Percentiles rank a stretch among this genome's conserved stretches.
phyloP scores from a whole-genome alignment of 2,113 vertebrate genomes.

The Ctenodactylus gundi region DNA sequence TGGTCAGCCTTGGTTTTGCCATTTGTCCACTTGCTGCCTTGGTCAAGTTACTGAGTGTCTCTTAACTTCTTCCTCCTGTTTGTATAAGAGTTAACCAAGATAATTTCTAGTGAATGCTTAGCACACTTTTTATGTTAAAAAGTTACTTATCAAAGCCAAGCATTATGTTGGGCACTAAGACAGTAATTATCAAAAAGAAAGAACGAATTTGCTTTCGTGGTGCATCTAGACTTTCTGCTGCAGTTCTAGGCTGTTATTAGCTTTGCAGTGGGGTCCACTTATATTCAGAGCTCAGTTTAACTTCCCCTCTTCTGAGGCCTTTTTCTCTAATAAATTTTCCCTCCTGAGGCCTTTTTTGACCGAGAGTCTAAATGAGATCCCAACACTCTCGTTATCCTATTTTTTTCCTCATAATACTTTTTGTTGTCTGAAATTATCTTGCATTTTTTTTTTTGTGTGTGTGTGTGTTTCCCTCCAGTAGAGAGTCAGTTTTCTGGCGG shows the following conservation, averaged over 20 bases:
- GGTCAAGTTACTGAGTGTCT: slow-evolving; percentile 9
- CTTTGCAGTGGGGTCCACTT: background rate
- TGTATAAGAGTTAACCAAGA: slow-evolving; percentile 21
- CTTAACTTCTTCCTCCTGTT: slow-evolving; percentile 8
- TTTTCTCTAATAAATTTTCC: background rate
- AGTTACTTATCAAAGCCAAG: slow-evolving; percentile 33
- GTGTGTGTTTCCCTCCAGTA: background rate
- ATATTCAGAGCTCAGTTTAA: slow-evolving; percentile 3
- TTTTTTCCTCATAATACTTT: slow-evolving; percentile 11
- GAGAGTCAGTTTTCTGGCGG: background rate
- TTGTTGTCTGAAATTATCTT: background rate
- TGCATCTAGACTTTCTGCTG: background rate
- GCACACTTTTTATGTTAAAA: background rate
- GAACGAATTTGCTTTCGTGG: background rate
- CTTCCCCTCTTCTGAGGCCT: background rate
- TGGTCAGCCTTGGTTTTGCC: background rate
- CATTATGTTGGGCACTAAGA: slow-evolving; percentile 18
- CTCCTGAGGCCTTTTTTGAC: background rate
- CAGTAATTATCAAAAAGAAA: background rate
- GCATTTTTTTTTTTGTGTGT: background rate
- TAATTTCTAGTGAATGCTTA: slow-evolving; percentile 31
- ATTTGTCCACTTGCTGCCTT: background rate
- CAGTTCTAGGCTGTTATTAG: background rate
- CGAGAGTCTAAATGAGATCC: background rate
- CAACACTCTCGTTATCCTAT: background rate